Evolutionary conservation across 1,140 invertebrate genomes (phyloP).

Genomic region (Saxidomus purpurata): DNA sequence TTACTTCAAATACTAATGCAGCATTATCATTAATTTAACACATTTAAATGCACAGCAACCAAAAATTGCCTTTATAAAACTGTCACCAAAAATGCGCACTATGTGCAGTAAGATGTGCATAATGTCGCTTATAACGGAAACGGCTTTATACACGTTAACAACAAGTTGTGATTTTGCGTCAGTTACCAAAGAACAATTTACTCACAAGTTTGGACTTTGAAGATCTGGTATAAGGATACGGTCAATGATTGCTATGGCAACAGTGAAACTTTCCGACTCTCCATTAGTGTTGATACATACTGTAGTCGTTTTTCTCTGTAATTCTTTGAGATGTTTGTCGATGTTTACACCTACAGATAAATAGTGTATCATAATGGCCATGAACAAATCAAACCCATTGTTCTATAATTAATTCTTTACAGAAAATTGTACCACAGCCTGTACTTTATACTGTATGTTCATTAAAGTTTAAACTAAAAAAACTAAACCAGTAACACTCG

Average conservation of each 20-base stretch:
- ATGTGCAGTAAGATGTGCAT: no score
- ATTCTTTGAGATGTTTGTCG: slow-evolving; percentile 29
- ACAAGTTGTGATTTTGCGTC: no score
- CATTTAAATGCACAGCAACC: no score
- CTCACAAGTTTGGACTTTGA: slow-evolving; percentile 42
- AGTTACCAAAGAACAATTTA: background rate
- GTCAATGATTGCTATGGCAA: slow-evolving; percentile 55
- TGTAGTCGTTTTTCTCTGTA: slow-evolving; percentile 36
- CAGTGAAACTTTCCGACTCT: slow-evolving; percentile 30
- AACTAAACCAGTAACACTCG: background rate
- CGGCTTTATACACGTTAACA: no score
- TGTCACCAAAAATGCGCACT: no score
- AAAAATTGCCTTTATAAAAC: no score
- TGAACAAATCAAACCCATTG: no score
- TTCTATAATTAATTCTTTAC: no score
- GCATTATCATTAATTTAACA: no score
- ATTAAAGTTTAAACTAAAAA: no score
- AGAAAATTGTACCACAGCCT: background rate
- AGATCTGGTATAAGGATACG: slow-evolving; percentile 55
- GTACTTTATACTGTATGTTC: background rate
- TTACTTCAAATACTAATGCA: no score
- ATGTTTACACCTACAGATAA: background rate
- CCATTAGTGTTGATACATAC: slow-evolving; percentile 45
- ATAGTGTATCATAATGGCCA: background rate
- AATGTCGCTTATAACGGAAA: no score